Base-by-base conservation (phyloP, 1,140 invertebrate species). In the Cephus cinctus region DNA sequence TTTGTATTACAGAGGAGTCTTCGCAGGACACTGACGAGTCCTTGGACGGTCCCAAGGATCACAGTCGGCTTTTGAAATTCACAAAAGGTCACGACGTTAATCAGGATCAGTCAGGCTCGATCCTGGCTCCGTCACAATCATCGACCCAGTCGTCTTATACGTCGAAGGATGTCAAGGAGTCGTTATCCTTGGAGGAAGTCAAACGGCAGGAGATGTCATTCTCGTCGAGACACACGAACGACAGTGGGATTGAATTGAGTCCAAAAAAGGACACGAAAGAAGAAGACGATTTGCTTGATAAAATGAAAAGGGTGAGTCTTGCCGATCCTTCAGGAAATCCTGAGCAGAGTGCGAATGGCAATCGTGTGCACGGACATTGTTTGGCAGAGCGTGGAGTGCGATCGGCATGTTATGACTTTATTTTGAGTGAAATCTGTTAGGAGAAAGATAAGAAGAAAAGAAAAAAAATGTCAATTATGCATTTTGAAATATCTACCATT, bases 161-260 rank as follows among this genome's bases (percentile, higher is more conserved):
- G n/a, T n/a, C n/a, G n/a, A n/a, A n/a, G n/a, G n/a, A n/a, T n/a
- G n/a, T n/a, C n/a, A n/a, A n/a, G n/a, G n/a, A n/a, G n/a, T 40
- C 34, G 34, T 36, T 18, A 18, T 11, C 8, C 3, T 36, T 15
- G 34, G 34, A 9, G 2, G 34, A 36, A 15, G 34, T 18, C 3
- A 15, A 12, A 5, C 14, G 9, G 14, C 34, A 14, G 34, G 11
- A 36, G 14, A 18, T 46, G 4, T 25, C 25, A 25, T 3, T 8
- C 34, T 40, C 9, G 50, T 58, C 46, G 55, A 67, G n/a, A n/a
- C n/a, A n/a, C n/a, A n/a, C n/a, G n/a, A n/a, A n/a, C 5, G 56
- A 61, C 34, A 63, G 60, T 11, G 62, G 60, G 1, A 66, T 65
- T 19, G 58, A 65, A 12, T 61, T 61, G 47, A 59, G 59, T 2